phyloP scores from a whole-genome alignment of 2,888 invertebrate species.

The Tolmerus cingulatus region DNA sequence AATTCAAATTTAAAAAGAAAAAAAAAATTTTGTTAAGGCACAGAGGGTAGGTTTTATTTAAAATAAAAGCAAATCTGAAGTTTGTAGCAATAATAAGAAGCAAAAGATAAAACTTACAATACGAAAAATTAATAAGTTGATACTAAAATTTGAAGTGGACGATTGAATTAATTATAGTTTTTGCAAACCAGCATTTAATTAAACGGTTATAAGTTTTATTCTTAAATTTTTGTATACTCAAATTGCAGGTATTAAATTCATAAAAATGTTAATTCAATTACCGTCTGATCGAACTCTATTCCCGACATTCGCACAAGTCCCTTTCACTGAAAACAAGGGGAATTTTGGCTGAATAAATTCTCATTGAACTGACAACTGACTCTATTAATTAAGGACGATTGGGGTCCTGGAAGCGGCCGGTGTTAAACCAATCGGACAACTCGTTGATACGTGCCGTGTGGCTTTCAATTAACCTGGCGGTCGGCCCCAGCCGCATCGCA shows the following conservation, averaged over 20 bases:
- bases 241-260: background rate
- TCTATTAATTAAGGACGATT: constrained; percentile 30
- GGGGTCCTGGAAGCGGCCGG: background rate
- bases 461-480: constrained; percentile 43
- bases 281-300: background rate
- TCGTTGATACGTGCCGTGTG: constrained; percentile 38
- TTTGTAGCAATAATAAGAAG: too few relatives aligned
- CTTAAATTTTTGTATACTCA: background rate
- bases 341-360: constrained; percentile 33
- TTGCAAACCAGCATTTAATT: too few relatives aligned
- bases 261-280: background rate
- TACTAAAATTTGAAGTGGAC: too few relatives aligned
- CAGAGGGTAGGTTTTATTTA: too few relatives aligned
- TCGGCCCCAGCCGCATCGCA: background rate
- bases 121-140: too few relatives aligned
- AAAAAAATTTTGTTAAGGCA: too few relatives aligned
- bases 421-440: constrained; percentile 39
- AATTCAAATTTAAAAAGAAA: too few relatives aligned
- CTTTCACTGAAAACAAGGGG: background rate
- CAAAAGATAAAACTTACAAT: too few relatives aligned
- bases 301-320: background rate
- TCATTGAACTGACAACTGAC: constrained; percentile 36
- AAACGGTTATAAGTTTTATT: background rate
- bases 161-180: too few relatives aligned
- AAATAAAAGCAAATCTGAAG: too few relatives aligned